phyloP scores from a whole-genome alignment of 2,888 invertebrate species.

The Acrocyrtus sp. region DNA sequence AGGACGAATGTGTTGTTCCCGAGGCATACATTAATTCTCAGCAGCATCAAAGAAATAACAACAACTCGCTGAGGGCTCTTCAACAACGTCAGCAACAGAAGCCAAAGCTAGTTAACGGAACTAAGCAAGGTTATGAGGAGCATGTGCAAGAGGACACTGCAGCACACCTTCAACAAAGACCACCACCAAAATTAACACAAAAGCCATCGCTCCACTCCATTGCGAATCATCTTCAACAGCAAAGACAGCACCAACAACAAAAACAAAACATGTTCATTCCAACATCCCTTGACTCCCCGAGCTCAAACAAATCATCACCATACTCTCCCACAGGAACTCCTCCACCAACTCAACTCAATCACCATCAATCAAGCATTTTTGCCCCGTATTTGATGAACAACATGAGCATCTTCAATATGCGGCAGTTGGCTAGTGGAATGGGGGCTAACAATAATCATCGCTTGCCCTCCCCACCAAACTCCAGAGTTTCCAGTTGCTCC shows the following conservation, averaged over 20 bases:
- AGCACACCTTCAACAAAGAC: neutral
- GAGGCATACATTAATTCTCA: too few species aligned
- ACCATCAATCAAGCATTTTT: neutral
- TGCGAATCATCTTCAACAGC: slow-evolving; percentile 12
- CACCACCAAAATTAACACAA: neutral
- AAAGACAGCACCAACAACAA: neutral
- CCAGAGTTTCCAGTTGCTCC: slow-evolving; percentile 27
- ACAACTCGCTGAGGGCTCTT: neutral
- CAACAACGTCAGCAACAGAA: neutral
- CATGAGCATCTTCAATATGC: neutral
- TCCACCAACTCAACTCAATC: slow-evolving; percentile 7
- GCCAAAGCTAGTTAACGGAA: neutral
- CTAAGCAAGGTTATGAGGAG: slow-evolving; percentile 34
- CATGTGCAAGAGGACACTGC: neutral
- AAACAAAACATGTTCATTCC: slow-evolving; percentile 1
- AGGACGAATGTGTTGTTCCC: neutral
- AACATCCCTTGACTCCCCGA: slow-evolving; percentile 18
- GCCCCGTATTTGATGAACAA: slow-evolving; percentile 22
- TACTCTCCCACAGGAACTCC: slow-evolving; percentile 27
- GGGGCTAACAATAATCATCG: neutral
- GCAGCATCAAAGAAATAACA: too few species aligned
- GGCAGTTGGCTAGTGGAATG: neutral
- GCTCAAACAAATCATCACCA: neutral
- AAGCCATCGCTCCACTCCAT: slow-evolving; percentile 2
- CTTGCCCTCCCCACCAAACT: slow-evolving; percentile 29